Conservation (phyloP, 2,113 vertebrate genomes). For the Pachycephala philippinensis region DNA sequence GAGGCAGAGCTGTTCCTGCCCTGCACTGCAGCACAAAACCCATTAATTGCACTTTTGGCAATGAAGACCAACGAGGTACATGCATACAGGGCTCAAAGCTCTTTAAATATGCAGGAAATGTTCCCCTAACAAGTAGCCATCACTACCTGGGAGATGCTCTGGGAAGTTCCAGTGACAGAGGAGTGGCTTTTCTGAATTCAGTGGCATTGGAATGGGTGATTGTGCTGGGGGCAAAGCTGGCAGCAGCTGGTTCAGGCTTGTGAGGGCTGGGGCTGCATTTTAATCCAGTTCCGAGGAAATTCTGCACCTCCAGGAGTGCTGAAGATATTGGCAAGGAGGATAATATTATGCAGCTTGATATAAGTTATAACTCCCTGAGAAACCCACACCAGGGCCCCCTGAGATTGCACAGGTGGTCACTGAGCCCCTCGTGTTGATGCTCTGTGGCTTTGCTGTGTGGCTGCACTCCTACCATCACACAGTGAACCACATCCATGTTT, state of each 20-base stretch:
- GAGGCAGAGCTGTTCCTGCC: constrained; percentile 4
- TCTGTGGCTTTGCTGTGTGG: background rate
- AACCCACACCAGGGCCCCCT: background rate
- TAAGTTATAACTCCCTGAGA: background rate
- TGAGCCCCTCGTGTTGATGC: background rate
- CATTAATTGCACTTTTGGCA: constrained; percentile 58
- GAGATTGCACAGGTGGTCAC: background rate
- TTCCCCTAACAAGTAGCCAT: background rate
- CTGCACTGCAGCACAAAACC: background rate
- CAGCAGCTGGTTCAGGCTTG: background rate
- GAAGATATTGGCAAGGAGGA: background rate
- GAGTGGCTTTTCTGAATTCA: background rate
- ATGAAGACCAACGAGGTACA: background rate
- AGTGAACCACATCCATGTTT: background rate
- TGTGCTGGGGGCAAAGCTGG: background rate
- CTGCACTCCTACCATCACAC: background rate
- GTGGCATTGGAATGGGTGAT: background rate
- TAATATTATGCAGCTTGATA: background rate
- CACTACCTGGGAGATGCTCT: background rate
- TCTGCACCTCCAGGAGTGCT: background rate
- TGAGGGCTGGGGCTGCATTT: background rate
- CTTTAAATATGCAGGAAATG: constrained; percentile 34
- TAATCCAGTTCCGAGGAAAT: background rate
- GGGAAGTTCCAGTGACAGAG: background rate
- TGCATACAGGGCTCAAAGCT: background rate